Conservation (phyloP, 2,113 vertebrate genomes). For the Campylorhamphus procurvoides region DNA sequence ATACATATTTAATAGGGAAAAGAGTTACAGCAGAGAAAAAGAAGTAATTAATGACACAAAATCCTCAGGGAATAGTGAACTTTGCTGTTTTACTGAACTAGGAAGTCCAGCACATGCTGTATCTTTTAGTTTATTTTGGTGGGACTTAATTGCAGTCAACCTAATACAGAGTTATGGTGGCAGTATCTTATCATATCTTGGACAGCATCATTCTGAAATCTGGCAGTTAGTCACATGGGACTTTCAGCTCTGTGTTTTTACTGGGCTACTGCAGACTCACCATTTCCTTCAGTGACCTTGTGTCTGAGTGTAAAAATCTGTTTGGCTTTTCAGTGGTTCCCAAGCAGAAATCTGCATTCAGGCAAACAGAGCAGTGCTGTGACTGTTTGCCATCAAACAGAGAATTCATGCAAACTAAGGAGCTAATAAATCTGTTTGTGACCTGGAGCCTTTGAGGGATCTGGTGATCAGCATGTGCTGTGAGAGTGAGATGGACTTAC, state of each 20-base stretch:
- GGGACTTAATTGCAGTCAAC: background rate
- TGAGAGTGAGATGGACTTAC: background rate
- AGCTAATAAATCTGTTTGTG: background rate
- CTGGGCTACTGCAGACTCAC: background rate
- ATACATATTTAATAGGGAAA: background rate
- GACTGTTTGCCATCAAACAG: background rate
- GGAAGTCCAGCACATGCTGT: background rate
- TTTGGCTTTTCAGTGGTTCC: background rate
- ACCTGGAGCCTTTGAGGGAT: background rate
- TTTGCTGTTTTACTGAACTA: background rate
- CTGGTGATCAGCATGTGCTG: fast-evolving
- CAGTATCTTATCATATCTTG: background rate
- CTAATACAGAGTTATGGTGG: background rate
- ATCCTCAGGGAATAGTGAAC: background rate
- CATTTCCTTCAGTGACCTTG: background rate
- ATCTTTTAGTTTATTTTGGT: background rate
- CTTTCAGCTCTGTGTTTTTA: background rate
- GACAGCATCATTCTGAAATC: background rate
- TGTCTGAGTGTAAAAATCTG: background rate
- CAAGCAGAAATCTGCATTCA: background rate
- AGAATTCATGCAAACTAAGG: background rate
- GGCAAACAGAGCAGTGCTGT: background rate
- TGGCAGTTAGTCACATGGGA: background rate
- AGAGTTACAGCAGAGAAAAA: background rate
- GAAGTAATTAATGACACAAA: background rate